These are phyloP conservation scores for Numida meleagris DNA, from an alignment of 2,113 vertebrate species.

Conservation along the genomic window DNA sequence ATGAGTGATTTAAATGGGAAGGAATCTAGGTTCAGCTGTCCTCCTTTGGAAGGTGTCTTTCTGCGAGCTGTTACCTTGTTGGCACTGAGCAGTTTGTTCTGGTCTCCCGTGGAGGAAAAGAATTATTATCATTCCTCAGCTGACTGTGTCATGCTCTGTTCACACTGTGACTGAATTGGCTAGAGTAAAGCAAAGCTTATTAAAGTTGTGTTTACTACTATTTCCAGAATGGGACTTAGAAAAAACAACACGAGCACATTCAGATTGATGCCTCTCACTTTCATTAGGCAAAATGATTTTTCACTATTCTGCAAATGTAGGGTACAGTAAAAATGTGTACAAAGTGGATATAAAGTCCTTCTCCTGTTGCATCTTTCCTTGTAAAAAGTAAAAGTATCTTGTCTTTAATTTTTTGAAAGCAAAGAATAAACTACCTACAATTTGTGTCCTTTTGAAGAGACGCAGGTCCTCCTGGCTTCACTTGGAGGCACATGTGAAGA, in stretches of 20 bases:
- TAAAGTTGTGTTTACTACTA: neutral
- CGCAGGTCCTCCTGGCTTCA: neutral
- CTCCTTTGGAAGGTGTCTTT: neutral
- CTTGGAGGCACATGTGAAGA: neutral
- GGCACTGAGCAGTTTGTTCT: neutral
- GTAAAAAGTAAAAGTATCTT: neutral
- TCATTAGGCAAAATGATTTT: neutral
- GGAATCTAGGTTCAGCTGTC: neutral
- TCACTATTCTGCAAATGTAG: neutral
- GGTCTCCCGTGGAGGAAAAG: neutral
- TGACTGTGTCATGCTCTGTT: neutral
- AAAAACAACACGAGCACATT: neutral
- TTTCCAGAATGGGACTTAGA: neutral
- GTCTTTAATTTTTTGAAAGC: neutral
- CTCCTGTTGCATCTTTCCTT: neutral
- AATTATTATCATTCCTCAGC: neutral
- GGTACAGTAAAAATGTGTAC: neutral
- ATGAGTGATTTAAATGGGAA: neutral
- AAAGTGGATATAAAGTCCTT: neutral
- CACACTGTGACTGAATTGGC: constrained; percentile 10
- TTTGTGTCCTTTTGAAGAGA: neutral
- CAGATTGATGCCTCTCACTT: rapidly evolving
- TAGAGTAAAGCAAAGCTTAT: neutral
- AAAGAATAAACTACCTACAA: neutral
- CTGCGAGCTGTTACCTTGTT: neutral